phyloP scores from a whole-genome alignment of 2,113 vertebrate genomes.

The Toxostoma redivivum region DNA sequence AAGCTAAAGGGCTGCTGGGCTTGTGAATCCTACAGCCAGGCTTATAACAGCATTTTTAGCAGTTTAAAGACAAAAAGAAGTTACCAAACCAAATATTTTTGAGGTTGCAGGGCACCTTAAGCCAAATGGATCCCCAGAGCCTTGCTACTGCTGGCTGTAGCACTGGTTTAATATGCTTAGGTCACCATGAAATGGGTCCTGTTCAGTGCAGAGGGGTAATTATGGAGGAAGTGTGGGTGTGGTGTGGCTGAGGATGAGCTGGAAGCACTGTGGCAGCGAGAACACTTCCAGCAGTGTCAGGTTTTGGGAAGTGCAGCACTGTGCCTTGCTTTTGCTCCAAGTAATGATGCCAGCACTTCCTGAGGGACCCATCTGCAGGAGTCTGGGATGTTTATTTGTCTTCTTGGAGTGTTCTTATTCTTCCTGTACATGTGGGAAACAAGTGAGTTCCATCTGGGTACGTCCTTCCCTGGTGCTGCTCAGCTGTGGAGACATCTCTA shows the following conservation, averaged over 20 bases:
- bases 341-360: neutral
- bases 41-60: neutral
- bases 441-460: neutral
- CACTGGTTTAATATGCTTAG: neutral
- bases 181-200: neutral
- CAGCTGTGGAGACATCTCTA: neutral
- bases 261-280: neutral
- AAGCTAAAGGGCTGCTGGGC: neutral
- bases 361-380: neutral
- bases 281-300: neutral
- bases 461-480: neutral
- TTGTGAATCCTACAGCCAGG: neutral
- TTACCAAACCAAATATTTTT: neutral
- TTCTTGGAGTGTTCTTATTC: neutral
- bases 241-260: neutral
- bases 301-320: neutral
- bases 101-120: neutral
- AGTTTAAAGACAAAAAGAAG: neutral
- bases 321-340: neutral
- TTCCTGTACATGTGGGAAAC: neutral
- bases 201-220: neutral
- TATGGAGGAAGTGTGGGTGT: neutral
- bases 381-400: neutral
- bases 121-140: accelerated
- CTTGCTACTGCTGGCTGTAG: neutral